These are phyloP conservation scores for Dysdera silvatica DNA, from an alignment of 1,140 invertebrate species.

Conservation along the genomic window DNA sequence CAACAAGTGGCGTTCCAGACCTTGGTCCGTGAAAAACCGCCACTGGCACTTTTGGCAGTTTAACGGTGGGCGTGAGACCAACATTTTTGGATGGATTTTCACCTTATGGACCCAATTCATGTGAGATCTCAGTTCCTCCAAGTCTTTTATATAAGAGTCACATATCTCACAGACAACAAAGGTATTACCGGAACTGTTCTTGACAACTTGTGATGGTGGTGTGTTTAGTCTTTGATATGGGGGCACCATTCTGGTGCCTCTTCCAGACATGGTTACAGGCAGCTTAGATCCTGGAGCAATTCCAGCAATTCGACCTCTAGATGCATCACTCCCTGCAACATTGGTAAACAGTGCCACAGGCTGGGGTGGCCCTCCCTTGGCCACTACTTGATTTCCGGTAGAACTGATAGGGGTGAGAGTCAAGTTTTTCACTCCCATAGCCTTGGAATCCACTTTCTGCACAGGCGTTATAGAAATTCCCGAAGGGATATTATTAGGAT, in stretches of 20 bases:
- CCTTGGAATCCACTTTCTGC: not conserved
- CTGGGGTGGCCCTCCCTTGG: constrained; percentile 13
- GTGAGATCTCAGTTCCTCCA: constrained; percentile 82
- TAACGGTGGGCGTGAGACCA: constrained; percentile 82
- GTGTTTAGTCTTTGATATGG: constrained; percentile 16
- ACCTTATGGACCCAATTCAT: constrained; percentile 95
- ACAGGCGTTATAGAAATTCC: constrained; percentile 25
- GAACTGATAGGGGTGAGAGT: constrained; percentile 17
- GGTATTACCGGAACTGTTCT: constrained; percentile 20
- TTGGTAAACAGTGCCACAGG: constrained; percentile 23
- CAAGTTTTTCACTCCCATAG: constrained; percentile 2
- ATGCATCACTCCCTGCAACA: constrained; percentile 7
- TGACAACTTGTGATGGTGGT: constrained; percentile 22
- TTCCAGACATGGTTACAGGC: not conserved
- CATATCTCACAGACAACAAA: constrained; percentile 91
- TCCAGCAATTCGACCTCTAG: not conserved
- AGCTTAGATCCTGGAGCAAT: not conserved
- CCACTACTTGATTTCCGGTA: constrained; percentile 8
- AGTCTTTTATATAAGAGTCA: constrained; percentile 88
- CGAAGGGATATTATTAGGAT: constrained; percentile 7
- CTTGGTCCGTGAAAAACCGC: constrained; percentile 73
- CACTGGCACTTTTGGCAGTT: constrained; percentile 96
- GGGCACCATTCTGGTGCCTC: not conserved
- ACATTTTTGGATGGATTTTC: constrained; percentile 93
- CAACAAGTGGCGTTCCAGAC: constrained; percentile 81